Conservation (phyloP, 1,140 invertebrate genomes). For the Lepidostoma basale region DNA sequence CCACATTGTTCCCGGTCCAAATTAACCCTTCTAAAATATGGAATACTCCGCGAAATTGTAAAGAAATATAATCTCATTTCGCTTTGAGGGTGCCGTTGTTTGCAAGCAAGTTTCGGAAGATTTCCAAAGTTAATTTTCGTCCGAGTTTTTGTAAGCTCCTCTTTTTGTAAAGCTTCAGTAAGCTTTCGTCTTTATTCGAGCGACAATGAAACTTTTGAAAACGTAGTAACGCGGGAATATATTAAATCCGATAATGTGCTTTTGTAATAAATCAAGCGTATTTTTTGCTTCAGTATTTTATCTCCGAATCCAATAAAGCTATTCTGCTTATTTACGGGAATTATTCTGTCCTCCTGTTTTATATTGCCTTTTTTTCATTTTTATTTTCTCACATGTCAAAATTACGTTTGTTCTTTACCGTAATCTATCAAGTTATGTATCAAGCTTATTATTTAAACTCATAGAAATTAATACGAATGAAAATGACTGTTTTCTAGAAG, state of each 20-base stretch:
- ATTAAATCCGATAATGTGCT: slow-evolving; percentile 18
- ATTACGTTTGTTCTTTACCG: no score
- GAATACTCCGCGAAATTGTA: slow-evolving; percentile 25
- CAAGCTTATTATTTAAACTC: no score
- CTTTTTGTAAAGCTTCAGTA: slow-evolving; percentile 16
- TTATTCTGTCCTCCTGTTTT: neutral
- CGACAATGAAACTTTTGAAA: slow-evolving; percentile 18
- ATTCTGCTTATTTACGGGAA: neutral
- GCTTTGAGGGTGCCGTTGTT: slow-evolving; percentile 26
- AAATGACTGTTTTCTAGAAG: no score
- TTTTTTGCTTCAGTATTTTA: neutral
- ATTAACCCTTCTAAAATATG: slow-evolving; percentile 23
- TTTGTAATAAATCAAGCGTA: neutral
- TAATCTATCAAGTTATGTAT: no score
- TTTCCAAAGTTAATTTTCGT: slow-evolving; percentile 18
- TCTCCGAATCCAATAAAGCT: neutral
- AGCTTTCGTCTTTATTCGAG: slow-evolving; percentile 16
- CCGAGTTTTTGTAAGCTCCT: slow-evolving; percentile 15
- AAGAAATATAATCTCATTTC: slow-evolving; percentile 24
- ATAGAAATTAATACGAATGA: no score
- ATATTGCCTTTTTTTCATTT: neutral
- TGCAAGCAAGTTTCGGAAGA: slow-evolving; percentile 7
- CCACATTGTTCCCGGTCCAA: slow-evolving; percentile 37
- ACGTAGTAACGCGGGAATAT: neutral
- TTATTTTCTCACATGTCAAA: no score